phyloP scores from a whole-genome alignment of 1,140 invertebrate species.

The Hylyphantes graminicola region DNA sequence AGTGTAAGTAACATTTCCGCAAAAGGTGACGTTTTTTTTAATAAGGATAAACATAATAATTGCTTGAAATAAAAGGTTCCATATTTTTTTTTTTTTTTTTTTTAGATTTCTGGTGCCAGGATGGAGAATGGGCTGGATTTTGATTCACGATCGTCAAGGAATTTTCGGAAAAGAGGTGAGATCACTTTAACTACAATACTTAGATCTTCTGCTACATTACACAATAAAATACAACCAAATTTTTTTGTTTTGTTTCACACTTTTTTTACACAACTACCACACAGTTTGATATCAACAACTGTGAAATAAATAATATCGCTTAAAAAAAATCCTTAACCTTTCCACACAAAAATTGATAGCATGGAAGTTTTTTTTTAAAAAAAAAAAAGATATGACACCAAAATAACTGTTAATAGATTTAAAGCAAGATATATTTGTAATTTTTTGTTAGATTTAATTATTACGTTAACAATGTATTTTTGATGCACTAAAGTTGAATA shows the following conservation, averaged over 20 bases:
- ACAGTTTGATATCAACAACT: too few species aligned
- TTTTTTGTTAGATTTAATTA: neutral
- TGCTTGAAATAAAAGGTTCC: neutral
- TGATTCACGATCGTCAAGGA: slow-evolving; percentile 86
- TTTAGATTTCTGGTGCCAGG: slow-evolving; percentile 90
- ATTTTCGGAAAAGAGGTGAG: slow-evolving; percentile 65
- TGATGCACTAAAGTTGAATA: neutral
- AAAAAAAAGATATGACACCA: too few species aligned
- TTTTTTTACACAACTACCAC: too few species aligned
- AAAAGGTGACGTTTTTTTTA: neutral
- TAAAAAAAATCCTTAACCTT: too few species aligned
- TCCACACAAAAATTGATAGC: too few species aligned
- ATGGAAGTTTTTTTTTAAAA: too few species aligned
- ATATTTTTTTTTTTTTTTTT: slow-evolving; percentile 53
- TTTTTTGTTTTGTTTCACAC: too few species aligned
- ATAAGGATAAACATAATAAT: neutral
- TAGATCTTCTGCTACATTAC: too few species aligned
- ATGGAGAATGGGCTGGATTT: slow-evolving; percentile 97
- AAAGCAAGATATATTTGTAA: too few species aligned
- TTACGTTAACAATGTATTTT: neutral
- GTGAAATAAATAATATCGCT: too few species aligned
- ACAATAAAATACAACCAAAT: too few species aligned
- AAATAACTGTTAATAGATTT: too few species aligned
- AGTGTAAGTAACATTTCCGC: neutral
- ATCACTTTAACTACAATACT: neutral